Evolutionary conservation across 92 coral and sea anemone species (phyloP).

Genomic region (Isaurus tuberculatus): DNA sequence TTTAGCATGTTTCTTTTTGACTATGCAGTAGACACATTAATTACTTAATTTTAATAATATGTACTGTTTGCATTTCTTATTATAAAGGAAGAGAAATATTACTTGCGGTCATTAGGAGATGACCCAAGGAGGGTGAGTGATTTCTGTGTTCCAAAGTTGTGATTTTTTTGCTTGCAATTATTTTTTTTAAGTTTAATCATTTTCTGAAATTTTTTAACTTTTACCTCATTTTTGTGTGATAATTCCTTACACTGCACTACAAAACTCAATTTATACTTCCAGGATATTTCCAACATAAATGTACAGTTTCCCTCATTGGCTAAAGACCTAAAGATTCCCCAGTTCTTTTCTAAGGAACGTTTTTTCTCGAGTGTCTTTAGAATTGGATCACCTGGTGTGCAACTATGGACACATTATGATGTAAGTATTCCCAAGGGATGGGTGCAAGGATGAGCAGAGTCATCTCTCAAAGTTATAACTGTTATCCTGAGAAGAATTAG

Average conservation of each 20-base stretch:
- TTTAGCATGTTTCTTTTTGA: no score
- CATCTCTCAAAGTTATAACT: no score
- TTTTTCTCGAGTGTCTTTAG: slow-evolving; percentile 90
- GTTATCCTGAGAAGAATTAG: no score
- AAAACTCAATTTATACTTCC: background rate
- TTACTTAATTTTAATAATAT: no score
- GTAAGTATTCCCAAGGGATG: slow-evolving; percentile 50
- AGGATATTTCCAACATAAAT: slow-evolving; percentile 85
- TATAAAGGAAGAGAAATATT: slow-evolving; percentile 76
- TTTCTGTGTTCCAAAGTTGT: background rate
- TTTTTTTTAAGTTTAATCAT: background rate
- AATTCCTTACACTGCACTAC: no score
- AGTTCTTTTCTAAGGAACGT: slow-evolving; percentile 77
- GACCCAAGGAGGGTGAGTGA: slow-evolving; percentile 81
- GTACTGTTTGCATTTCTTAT: background rate
- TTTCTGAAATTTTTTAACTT: no score
- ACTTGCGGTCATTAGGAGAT: slow-evolving; percentile 85
- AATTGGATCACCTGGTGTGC: slow-evolving; percentile 81
- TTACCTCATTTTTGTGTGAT: no score
- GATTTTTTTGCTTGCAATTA: no score
- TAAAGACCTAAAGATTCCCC: slow-evolving; percentile 77
- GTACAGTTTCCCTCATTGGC: slow-evolving; percentile 82
- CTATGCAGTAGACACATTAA: no score
- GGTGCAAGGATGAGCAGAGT: no score
- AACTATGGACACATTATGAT: slow-evolving; percentile 93